Conservation (phyloP, 2,113 vertebrate species). For the Sinocyclocheilus anshuiensis region DNA sequence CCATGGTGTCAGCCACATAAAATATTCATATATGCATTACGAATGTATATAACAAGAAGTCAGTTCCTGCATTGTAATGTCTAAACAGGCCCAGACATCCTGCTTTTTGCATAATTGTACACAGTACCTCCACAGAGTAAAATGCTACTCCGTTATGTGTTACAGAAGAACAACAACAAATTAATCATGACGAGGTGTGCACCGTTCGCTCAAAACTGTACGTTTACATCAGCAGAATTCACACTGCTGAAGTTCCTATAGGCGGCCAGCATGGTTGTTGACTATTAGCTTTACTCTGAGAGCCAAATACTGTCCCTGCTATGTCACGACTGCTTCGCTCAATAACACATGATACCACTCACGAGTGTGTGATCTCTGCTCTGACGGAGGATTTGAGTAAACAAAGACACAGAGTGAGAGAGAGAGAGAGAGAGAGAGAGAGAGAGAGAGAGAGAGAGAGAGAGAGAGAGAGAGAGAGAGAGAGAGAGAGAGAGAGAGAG, state of each 20-base stretch:
- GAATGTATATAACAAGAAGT: not conserved
- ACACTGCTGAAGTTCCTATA: not conserved
- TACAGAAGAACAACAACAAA: not conserved
- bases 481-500: not conserved
- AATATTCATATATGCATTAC: constrained; percentile 18
- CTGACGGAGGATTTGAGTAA: constrained; percentile 26
- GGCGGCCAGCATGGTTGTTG: not conserved
- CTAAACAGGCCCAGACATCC: not conserved
- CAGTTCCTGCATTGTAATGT: not conserved
- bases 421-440: not conserved
- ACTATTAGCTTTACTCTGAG: not conserved
- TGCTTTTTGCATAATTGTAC: not conserved
- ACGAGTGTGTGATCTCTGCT: constrained; percentile 41
- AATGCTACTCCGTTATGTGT: not conserved
- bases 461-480: not conserved
- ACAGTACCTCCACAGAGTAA: not conserved
- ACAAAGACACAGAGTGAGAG: constrained; percentile 23
- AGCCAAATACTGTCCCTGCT: constrained; percentile 30
- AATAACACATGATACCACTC: constrained; percentile 46
- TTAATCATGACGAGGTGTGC: constrained; percentile 10
- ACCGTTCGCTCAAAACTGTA: not conserved
- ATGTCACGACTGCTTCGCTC: constrained; percentile 13
- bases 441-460: not conserved
- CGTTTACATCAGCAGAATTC: constrained; percentile 14
- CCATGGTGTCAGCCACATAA: not conserved